Evolutionary conservation across 2,888 invertebrate genomes (phyloP).

Genomic region (Parthenolecanium corni): DNA sequence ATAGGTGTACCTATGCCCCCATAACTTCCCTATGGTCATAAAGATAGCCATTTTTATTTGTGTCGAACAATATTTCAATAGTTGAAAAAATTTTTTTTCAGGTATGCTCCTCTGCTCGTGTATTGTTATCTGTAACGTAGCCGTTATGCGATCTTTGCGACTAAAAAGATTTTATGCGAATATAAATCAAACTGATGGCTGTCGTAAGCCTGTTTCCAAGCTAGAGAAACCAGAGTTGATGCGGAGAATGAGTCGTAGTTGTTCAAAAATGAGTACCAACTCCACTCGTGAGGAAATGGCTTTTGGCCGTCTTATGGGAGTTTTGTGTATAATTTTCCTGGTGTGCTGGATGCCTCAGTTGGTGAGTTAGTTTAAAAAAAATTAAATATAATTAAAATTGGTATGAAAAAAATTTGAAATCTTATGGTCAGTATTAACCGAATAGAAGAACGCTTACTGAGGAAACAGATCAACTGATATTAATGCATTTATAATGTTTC

Average conservation of each 20-base stretch:
- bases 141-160: conserved; percentile 62
- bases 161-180: conserved; percentile 28
- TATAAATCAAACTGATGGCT: conserved; percentile 36
- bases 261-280: conserved; percentile 36
- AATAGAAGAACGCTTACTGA: no score
- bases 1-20: no score
- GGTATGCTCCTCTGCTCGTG: conserved; percentile 59
- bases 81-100: no score
- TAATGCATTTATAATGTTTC: no score
- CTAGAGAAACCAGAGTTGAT: conserved; percentile 38
- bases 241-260: conserved; percentile 39
- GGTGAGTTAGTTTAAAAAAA: conserved; percentile 53
- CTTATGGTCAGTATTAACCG: no score
- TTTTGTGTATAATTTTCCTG: conserved; percentile 68
- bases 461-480: no score
- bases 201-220: not conserved
- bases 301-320: conserved; percentile 73
- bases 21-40: no score
- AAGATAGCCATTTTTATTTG: no score
- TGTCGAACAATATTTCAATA: no score
- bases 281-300: conserved; percentile 70
- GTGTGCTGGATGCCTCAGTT: conserved; percentile 80
- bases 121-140: conserved; percentile 71
- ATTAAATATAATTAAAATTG: no score
- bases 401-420: no score